Conservation (phyloP, 2,888 invertebrate species). For the Idaea straminata region DNA sequence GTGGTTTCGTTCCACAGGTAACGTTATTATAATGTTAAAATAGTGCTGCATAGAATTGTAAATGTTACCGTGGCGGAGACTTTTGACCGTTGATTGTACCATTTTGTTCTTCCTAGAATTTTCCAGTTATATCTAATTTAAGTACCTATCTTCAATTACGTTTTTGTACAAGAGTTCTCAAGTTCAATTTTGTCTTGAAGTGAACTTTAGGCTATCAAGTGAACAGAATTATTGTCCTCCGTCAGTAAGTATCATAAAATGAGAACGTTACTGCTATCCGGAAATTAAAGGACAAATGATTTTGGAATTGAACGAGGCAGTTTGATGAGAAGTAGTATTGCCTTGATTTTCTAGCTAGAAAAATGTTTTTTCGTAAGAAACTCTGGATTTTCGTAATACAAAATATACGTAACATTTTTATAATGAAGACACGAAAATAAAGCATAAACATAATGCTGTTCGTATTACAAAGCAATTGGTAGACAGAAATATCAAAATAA, state of each 20-base stretch:
- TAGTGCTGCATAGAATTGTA: too few relatives aligned
- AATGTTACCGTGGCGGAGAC: too few relatives aligned
- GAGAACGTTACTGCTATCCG: slow-evolving; percentile 13
- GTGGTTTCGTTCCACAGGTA: too few relatives aligned
- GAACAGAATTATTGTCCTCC: slow-evolving; percentile 23
- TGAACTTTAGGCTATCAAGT: slow-evolving; percentile 26
- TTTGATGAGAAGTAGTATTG: background rate
- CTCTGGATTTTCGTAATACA: too few relatives aligned
- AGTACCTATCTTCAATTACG: background rate
- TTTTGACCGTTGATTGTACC: too few relatives aligned
- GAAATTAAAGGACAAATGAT: slow-evolving; percentile 19
- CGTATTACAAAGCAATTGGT: too few relatives aligned
- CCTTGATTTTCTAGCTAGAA: background rate
- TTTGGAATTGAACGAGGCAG: background rate
- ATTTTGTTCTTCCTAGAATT: background rate
- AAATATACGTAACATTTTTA: too few relatives aligned
- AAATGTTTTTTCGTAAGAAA: too few relatives aligned
- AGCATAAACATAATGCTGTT: too few relatives aligned
- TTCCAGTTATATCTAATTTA: background rate
- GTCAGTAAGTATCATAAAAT: slow-evolving; percentile 11
- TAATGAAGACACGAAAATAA: too few relatives aligned
- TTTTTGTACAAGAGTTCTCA: slow-evolving; percentile 21
- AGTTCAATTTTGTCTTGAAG: slow-evolving; percentile 26
- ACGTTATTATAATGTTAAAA: too few relatives aligned
- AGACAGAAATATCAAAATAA: too few relatives aligned